Base-by-base conservation (phyloP, 2,797 vertebrate genomes). In the Sebastes cheni region DNA sequence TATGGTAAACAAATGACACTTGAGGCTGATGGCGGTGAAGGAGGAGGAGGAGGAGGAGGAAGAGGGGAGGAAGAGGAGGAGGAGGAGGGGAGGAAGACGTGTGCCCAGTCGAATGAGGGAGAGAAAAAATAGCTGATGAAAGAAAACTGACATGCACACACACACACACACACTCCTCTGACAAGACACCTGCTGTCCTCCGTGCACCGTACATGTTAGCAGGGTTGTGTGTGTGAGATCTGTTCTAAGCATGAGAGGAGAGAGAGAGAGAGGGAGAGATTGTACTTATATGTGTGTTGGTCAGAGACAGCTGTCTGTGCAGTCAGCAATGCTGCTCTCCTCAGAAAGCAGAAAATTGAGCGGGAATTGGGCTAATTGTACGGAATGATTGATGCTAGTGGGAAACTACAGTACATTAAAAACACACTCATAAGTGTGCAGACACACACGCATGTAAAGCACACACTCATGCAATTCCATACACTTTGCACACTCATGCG, bases 361-460 rank as follows among this genome's bases (percentile, higher is more conserved):
- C 93, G 86, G 93, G 94, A 96, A 96, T 97, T 96, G 96, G 96
- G 95, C 97, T 97, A 97, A 97, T 97, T 97, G 96, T 93, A 90
- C 78, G 88, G 95, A 96, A 96, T 97, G 97, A 97, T 97, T 97
- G 97, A 98, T 97, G 96, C 96, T 95, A 95, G 96, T 95, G 94
- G 95, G 94, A 97, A 96, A 95, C 95, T 96, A 94, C 95, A 95
- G 96, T 96, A 95, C 95, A 94, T 97, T 96, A 94, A 94, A 95
- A 94, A 96, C 71, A 54, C 73, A 74, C 59, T 66, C 70, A 46
- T 36, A 80, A 78, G 75, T 67, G 61, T 8, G 5, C 16, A 23
- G 18, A 39, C 36, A 39, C 10, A 34, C 72, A 60, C 95, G 94
- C 22, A 22, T 36, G 27, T 42, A 54, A 58, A 29, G 8, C 23